Evolutionary conservation across 2,113 vertebrate species (phyloP), one percentile per base, ranked within the genome.

Genomic region (Australoheros scitulus): DNA sequence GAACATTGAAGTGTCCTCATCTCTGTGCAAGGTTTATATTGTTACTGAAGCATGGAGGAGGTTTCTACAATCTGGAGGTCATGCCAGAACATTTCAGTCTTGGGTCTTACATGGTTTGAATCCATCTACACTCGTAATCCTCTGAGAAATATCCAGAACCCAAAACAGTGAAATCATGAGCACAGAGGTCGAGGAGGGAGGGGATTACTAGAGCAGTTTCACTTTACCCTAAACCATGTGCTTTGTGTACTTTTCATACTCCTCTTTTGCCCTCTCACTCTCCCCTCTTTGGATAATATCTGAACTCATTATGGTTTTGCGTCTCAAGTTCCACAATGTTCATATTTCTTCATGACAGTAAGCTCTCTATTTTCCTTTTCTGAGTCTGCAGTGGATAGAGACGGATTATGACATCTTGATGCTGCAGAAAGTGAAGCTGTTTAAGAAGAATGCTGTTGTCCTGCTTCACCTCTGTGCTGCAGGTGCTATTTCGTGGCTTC

Each of bases 91-190:
- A 86, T 89, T 76, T 88, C 84, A 81, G n/a, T 85, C 63, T 88
- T 85, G 76, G 68, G 79, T 79, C 55, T 81, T 80, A 80, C 78
- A 76, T 76, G 82, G 76, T 88, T 90, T 85, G 63, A 88, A 83
- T 92, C 86, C 75, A 77, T 87, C 85, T 77, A 58, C 89, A 88
- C 80, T 68, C 72, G 64, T 90, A 91, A 92, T 93, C 91, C 85
- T 85, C 72, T 59, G 88, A 90, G 84, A 89, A 87, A 89, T 79
- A 77, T 59, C 80, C 81, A 41, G 24, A 89, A 82, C 76, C 72
- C 80, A 59, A 89, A 92, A 92, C 89, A 87, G 78, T 84, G 81
- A 89, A 91, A 85, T 85, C 83, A 87, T 80, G 79, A 91, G 86
- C 76, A 59, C 80, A 82, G 59, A 85, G 74, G 64, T 84, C 80